A percentile compares a stretch with the other conserved stretches of the same genome.
phyloP scores from a whole-genome alignment of 2,797 vertebrate genomes.

The Oreonectes daqikongensis region DNA sequence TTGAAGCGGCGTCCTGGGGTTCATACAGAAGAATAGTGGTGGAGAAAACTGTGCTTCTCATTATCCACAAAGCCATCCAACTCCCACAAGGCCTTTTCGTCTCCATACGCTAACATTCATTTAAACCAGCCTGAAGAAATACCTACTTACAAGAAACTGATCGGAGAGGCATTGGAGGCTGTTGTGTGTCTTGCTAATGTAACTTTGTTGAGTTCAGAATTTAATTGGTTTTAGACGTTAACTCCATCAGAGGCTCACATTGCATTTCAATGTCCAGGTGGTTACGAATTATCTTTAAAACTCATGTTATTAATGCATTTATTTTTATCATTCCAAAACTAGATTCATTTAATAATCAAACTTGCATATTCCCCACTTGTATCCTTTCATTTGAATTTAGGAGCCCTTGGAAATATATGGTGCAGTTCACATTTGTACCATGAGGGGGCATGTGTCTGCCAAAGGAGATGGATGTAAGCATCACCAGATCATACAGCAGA shows the following conservation, averaged over 20 bases:
- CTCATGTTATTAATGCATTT: neutral
- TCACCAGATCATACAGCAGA: constrained; percentile 34
- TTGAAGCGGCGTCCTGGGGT: constrained; percentile 57
- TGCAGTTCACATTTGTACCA: constrained; percentile 59
- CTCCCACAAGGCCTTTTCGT: constrained; percentile 50
- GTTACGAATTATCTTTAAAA: neutral
- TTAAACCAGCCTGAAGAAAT: constrained; percentile 44
- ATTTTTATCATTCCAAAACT: neutral
- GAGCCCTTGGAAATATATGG: constrained; percentile 51
- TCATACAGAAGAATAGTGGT: constrained; percentile 50
- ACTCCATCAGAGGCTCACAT: neutral
- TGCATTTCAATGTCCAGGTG: neutral
- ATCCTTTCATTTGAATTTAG: neutral
- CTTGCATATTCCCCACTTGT: neutral
- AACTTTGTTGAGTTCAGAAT: constrained; percentile 9
- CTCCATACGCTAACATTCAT: constrained; percentile 50
- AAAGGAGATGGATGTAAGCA: constrained; percentile 47
- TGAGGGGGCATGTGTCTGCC: constrained; percentile 71
- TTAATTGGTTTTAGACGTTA: neutral
- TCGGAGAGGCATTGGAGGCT: neutral
- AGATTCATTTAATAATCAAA: too few relatives aligned
- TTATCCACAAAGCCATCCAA: constrained; percentile 58
- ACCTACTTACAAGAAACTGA: constrained; percentile 24
- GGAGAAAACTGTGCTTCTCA: constrained; percentile 56
- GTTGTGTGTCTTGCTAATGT: neutral